Conservation (phyloP, 1,140 invertebrate species). For the Parasteatoda tepidariorum region DNA sequence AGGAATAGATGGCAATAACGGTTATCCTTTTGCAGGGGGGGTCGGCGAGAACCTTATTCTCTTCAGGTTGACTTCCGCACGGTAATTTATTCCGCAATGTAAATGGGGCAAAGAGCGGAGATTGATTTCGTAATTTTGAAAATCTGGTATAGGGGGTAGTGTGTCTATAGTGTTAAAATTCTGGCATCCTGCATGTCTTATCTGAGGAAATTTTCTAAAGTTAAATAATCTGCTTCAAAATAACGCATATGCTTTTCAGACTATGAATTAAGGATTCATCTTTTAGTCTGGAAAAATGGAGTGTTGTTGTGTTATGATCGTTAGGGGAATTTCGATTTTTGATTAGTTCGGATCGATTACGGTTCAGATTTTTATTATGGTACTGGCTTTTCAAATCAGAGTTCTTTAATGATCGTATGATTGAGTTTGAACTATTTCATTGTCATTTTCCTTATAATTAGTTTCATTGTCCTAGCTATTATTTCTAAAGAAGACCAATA, state of each 20-base stretch:
- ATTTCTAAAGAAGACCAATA: no score
- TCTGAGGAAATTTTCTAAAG: background rate
- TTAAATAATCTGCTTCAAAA: background rate
- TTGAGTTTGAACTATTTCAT: no score
- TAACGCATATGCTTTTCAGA: background rate
- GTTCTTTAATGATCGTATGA: no score
- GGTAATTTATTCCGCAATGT: conserved; percentile 45
- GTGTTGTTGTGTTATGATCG: background rate
- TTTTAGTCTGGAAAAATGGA: background rate
- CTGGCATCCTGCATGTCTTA: background rate
- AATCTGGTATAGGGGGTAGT: background rate
- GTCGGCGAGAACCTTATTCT: background rate
- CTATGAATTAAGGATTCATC: background rate
- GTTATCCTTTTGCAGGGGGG: conserved; percentile 25
- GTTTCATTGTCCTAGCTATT: no score
- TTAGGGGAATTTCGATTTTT: background rate
- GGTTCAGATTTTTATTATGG: no score
- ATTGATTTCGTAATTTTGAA: conserved; percentile 17
- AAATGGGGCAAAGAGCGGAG: conserved; percentile 19
- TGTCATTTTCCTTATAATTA: no score
- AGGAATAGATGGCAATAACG: conserved; percentile 40
- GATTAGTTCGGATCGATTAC: no score
- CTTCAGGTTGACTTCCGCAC: conserved; percentile 16
- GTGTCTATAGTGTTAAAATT: background rate
- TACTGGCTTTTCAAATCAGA: no score